These are phyloP conservation scores for Chrysocyon brachyurus DNA, from an alignment of 2,797 vertebrate genomes.

Conservation along the genomic window DNA sequence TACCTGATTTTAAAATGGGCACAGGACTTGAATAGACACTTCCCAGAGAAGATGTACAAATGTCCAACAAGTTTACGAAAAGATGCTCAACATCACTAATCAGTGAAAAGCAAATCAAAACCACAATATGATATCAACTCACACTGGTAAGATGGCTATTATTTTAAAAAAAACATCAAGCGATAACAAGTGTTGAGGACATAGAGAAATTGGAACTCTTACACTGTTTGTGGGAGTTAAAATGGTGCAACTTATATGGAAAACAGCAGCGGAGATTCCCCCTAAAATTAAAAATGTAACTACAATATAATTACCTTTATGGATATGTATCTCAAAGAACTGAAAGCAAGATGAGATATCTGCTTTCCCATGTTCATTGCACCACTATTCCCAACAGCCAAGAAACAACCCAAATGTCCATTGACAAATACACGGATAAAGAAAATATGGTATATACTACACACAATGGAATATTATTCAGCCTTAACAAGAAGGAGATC, in stretches of 20 bases:
- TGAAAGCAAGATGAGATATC: neutral
- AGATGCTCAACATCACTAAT: neutral
- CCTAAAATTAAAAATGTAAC: neutral
- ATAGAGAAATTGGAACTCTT: neutral
- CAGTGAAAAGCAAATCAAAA: neutral
- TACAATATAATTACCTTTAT: neutral
- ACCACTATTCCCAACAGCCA: neutral
- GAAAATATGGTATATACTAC: neutral
- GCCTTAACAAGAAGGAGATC: neutral
- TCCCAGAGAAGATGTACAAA: neutral
- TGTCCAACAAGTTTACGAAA: neutral
- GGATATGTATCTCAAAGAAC: neutral
- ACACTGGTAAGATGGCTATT: neutral
- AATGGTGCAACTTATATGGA: neutral
- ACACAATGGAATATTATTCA: neutral
- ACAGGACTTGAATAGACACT: neutral
- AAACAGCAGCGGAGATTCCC: neutral
- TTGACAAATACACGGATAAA: neutral
- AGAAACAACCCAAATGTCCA: neutral
- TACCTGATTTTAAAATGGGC: neutral
- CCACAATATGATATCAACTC: neutral
- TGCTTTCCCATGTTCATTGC: neutral
- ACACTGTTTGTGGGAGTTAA: neutral
- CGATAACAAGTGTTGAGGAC: neutral
- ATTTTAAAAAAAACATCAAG: neutral